phyloP scores from a whole-genome alignment of 2,797 vertebrate species.

The Chrysolophus pictus region DNA sequence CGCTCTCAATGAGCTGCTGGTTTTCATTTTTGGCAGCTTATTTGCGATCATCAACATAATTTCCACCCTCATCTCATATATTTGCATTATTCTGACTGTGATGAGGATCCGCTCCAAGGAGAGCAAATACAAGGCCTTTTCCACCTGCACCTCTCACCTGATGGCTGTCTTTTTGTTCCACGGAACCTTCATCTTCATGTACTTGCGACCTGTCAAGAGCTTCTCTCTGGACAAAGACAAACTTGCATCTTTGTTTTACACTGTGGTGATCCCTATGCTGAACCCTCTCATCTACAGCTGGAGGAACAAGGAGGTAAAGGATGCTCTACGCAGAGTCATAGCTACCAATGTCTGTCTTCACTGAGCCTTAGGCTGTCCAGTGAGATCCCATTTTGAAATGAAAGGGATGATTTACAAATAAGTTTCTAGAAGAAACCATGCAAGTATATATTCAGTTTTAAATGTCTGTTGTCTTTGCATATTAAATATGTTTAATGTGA shows the following conservation, averaged over 20 bases:
- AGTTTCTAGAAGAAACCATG: not conserved
- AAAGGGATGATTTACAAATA: not conserved
- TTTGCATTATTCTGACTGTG: not conserved
- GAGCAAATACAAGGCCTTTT: not conserved
- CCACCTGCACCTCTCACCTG: not conserved
- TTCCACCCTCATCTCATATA: not conserved
- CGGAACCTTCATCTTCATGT: slow-evolving; percentile 59
- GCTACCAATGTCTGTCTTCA: not conserved
- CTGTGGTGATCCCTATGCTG: slow-evolving; percentile 64
- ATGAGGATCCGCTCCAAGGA: not conserved
- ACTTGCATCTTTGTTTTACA: slow-evolving; percentile 64
- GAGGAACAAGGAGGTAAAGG: slow-evolving; percentile 3
- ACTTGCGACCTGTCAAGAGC: slow-evolving; percentile 43
- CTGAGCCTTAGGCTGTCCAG: not conserved
- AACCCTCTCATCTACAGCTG: slow-evolving; percentile 36
- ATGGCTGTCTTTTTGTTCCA: slow-evolving; percentile 59
- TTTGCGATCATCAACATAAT: not conserved
- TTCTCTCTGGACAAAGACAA: slow-evolving; percentile 53
- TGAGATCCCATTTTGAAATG: not conserved
- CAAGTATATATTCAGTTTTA: not conserved
- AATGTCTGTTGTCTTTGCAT: not conserved
- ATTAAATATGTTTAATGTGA: not conserved
- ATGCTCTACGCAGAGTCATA: slow-evolving; percentile 5
- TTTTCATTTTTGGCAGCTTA: not conserved
- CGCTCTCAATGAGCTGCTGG: not conserved